Evolutionary conservation across 1,140 invertebrate species (phyloP).

Genomic region (Pachypeltis micranthus): DNA sequence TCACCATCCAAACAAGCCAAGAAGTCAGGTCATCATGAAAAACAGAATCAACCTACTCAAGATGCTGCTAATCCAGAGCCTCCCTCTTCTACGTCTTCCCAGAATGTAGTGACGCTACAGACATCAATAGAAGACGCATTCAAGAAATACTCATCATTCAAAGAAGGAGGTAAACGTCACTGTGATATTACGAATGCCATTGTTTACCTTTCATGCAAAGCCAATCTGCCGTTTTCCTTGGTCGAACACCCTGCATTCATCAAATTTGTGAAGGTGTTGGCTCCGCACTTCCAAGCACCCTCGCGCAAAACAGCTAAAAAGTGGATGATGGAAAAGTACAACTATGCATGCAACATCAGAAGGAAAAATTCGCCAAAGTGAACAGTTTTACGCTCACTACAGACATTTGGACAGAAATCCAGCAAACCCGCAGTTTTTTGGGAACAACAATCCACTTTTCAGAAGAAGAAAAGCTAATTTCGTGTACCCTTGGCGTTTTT

Average conservation of each 20-base stretch:
- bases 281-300: background rate
- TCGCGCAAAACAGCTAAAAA: background rate
- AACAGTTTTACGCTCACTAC: background rate
- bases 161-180: background rate
- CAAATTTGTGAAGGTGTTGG: background rate
- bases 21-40: too few relatives aligned
- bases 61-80: too few relatives aligned
- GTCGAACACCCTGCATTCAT: background rate
- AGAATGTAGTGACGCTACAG: too few relatives aligned
- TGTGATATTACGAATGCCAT: background rate
- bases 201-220: background rate
- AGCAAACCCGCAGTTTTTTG: background rate
- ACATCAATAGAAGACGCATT: background rate
- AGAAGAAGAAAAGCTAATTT: background rate
- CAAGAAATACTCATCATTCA: background rate
- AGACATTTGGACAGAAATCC: background rate
- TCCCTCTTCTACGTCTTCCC: background rate
- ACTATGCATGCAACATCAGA: background rate
- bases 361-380: background rate
- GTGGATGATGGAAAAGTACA: background rate
- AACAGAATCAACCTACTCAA: too few relatives aligned
- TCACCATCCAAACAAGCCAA: too few relatives aligned
- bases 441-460: background rate
- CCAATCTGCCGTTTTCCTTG: background rate
- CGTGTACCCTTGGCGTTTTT: background rate